These are phyloP conservation scores for Eupeodes luniger DNA, from an alignment of 2,888 invertebrate genomes.

Conservation along the genomic window DNA sequence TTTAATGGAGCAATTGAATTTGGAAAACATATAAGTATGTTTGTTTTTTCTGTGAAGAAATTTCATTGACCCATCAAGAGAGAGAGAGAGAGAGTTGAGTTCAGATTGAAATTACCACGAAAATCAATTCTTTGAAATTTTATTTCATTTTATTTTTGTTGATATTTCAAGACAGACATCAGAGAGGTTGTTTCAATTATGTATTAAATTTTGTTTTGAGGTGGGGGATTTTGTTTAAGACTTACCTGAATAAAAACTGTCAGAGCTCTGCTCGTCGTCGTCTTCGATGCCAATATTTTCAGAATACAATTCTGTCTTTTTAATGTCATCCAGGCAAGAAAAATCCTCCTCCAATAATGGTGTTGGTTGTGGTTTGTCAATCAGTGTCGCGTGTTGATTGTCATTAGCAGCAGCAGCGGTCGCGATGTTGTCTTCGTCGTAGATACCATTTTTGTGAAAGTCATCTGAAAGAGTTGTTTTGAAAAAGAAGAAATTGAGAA, in stretches of 20 bases:
- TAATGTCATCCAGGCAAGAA: conserved; percentile 64
- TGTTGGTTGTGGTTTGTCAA: conserved; percentile 64
- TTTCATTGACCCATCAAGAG: conserved; percentile 53
- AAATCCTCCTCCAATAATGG: conserved; percentile 59
- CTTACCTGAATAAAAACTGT: conserved; percentile 84
- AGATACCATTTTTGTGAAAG: conserved; percentile 61
- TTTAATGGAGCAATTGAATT: conserved; percentile 71
- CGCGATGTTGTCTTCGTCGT: conserved; percentile 46
- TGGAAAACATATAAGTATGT: conserved; percentile 19
- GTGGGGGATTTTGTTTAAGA: background rate
- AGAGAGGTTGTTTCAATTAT: conserved; percentile 36
- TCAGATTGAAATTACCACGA: conserved; percentile 23
- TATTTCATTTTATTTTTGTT: conserved; percentile 6
- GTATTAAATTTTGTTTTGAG: background rate
- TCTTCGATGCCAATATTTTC: conserved; percentile 79
- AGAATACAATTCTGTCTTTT: conserved; percentile 64
- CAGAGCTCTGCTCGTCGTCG: conserved; percentile 82
- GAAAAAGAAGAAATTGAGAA: conserved; percentile 24
- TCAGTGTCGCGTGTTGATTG: conserved; percentile 62
- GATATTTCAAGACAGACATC: background rate
- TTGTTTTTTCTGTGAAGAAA: background rate
- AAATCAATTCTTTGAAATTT: conserved; percentile 59
- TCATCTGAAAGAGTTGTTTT: conserved; percentile 66
- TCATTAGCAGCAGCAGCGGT: conserved; percentile 57
- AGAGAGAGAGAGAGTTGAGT: background rate